Percentiles rank a stretch among this genome's conserved stretches.
phyloP scores from a whole-genome alignment of 2,888 invertebrate species.

The Pelosia muscerda region DNA sequence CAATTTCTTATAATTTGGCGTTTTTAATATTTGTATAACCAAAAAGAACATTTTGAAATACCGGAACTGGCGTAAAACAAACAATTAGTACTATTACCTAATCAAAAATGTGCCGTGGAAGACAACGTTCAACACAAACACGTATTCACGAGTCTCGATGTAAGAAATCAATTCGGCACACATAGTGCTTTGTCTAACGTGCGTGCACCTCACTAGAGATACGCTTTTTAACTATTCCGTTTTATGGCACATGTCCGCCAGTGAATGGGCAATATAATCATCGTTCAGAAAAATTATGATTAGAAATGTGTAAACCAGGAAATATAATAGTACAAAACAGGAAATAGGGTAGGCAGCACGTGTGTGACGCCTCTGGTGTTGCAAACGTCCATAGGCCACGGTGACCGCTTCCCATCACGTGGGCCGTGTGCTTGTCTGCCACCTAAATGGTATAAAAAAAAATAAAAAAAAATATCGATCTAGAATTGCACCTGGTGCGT shows the following conservation, averaged over 20 bases:
- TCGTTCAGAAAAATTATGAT: conserved; percentile 22
- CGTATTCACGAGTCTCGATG: conserved; percentile 61
- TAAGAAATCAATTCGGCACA: conserved; percentile 72
- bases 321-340: too few species aligned
- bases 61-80: conserved; percentile 38
- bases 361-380: too few species aligned
- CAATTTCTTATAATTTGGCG: conserved; percentile 15
- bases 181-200: conserved; percentile 41
- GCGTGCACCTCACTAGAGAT: conserved; percentile 28
- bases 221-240: conserved; percentile 21
- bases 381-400: too few species aligned
- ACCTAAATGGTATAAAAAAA: too few species aligned
- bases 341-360: too few species aligned
- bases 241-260: neutral
- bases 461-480: too few species aligned
- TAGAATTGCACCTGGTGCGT: too few species aligned
- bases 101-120: conserved; percentile 66
- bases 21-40: conserved; percentile 17
- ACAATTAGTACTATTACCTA: conserved; percentile 52
- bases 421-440: too few species aligned
- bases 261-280: conserved; percentile 27
- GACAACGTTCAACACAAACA: conserved; percentile 52
- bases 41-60: conserved; percentile 21
- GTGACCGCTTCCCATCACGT: too few species aligned
- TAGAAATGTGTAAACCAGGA: neutral